Evolutionary conservation across 2,888 invertebrate genomes (phyloP), one percentile per base, ranked within the genome.

Genomic region (Stenurella melanura): DNA sequence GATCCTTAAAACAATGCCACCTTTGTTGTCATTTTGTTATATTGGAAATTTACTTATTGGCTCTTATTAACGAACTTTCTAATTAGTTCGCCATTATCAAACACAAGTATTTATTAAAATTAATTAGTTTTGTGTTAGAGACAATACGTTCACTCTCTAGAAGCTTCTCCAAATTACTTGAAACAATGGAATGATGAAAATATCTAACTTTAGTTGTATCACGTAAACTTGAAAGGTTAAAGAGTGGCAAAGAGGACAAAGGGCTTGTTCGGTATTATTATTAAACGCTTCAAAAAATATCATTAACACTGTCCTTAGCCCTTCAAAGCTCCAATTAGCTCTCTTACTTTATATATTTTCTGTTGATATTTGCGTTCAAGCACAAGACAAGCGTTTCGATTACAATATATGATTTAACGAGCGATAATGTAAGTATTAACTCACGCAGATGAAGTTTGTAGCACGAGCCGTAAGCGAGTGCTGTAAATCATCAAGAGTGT

Each of bases 1-100:
- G 75, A 73, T 75, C 73, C 74, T 70, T 38, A 57, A 26, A 76
- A 70, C 73, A 76, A 75, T 69, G 69, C 30, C 75, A 58, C 70
- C 75, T 75, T 75, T 74, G 71, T 74, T 73, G 50, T 68, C 73
- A 73, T 73, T 71, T 75, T 70, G 60, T 76, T 68, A 56, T 42
- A 50, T 63, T 54, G 66, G 30, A 57, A 66, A 67, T 67, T 67
- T 26, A 67, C 67, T 67, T 67, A 67, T 67, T 67, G 67, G 67
- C 67, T 67, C 17, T 54, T 56, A 21, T 18, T 50, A 18, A 26
- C 10, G 56, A 56, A 67, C 67, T 54, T 30, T 54, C 21, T 67
- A 50, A 50, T 66, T 50, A 66, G 54, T 21, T 50, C 42, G 66
- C 11, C 21, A 15, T 60, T 26, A 60, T 60, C 30, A 30, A 21